phyloP scores from a whole-genome alignment of 2,113 vertebrate species.

The Cynoglossus semilaevis region DNA sequence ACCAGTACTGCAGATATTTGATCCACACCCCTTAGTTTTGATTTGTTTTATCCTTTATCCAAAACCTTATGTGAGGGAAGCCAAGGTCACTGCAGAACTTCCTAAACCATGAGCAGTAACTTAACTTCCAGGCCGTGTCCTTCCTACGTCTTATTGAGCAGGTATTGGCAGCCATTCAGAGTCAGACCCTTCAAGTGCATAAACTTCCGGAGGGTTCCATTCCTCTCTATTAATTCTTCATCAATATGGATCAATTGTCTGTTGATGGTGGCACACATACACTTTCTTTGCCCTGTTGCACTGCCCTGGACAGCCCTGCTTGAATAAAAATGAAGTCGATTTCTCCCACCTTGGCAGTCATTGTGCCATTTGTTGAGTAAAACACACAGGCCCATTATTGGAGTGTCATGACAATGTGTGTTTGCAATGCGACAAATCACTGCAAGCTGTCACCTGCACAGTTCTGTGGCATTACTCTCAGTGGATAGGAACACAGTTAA shows the following conservation, averaged over 20 bases:
- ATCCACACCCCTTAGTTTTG: no score
- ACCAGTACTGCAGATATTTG: no score
- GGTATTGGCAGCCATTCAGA: conserved; percentile 57
- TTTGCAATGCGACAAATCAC: conserved; percentile 73
- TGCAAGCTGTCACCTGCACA: conserved; percentile 45
- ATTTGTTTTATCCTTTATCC: no score
- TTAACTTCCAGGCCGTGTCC: conserved; percentile 41
- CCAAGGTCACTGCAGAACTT: conserved; percentile 34
- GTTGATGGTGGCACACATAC: conserved; percentile 80
- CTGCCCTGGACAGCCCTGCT: conserved; percentile 79
- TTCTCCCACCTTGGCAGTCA: conserved; percentile 59
- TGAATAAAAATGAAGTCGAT: conserved; percentile 73
- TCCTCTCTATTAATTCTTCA: conserved; percentile 66
- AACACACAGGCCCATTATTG: conserved; percentile 72
- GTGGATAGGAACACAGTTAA: conserved; percentile 61
- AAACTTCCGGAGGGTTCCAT: conserved; percentile 48
- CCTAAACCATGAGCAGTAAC: conserved; percentile 39
- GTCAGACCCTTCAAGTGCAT: conserved; percentile 47
- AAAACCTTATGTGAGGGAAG: not conserved
- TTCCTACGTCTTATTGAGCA: conserved; percentile 60
- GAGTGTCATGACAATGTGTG: conserved; percentile 64
- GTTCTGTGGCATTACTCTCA: conserved; percentile 73
- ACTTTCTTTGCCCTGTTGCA: conserved; percentile 80
- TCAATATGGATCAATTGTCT: conserved; percentile 76
- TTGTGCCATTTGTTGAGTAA: conserved; percentile 75